phyloP scores from a whole-genome alignment of 2,888 invertebrate genomes.

The Cylloceria caligata region DNA sequence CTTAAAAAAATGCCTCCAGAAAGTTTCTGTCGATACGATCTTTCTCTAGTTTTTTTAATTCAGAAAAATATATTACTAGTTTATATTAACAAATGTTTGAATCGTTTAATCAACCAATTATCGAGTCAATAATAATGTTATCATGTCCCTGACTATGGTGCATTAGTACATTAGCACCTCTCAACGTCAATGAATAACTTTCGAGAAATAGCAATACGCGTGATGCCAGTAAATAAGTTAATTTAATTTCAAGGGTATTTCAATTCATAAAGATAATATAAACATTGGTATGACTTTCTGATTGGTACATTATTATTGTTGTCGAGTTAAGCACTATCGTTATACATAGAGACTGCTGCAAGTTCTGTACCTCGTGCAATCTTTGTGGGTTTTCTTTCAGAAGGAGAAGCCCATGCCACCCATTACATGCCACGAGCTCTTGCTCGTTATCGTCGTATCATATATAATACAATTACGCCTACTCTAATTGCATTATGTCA shows the following conservation, averaged over 20 bases:
- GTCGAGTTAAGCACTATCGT: no score
- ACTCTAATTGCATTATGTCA: constrained; percentile 39
- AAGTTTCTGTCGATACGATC: not conserved
- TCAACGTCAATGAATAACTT: not conserved
- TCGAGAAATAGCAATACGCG: not conserved
- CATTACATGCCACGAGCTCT: constrained; percentile 6
- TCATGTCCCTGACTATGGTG: not conserved
- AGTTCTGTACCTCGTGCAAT: no score
- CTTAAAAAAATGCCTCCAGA: not conserved
- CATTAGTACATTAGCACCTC: not conserved
- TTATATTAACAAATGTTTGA: not conserved
- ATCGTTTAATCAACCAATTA: not conserved
- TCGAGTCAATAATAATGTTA: not conserved
- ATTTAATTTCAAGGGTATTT: not conserved
- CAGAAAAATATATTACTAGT: not conserved
- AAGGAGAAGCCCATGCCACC: constrained; percentile 7
- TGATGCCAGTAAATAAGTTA: not conserved
- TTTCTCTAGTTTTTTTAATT: not conserved
- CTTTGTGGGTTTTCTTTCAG: no score
- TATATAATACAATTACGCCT: constrained; percentile 54
- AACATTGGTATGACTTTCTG: not conserved
- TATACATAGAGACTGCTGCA: no score
- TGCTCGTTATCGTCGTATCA: constrained; percentile 49
- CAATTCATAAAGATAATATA: not conserved
- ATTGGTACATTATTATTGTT: not conserved